phyloP scores from a whole-genome alignment of 2,888 invertebrate species.

The Metopia argyrocephala region DNA sequence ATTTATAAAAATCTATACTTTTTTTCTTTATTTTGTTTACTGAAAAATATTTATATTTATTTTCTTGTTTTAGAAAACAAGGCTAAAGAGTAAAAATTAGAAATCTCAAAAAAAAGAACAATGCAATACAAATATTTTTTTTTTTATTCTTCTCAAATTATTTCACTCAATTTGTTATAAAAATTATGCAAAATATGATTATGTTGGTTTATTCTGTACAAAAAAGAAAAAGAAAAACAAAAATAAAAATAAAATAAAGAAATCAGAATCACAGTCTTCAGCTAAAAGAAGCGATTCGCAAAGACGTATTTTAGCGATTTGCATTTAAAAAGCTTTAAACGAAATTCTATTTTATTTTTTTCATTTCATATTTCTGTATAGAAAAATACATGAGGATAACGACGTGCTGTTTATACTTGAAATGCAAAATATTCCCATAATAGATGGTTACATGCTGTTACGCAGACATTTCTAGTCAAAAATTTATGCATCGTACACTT shows the following conservation, averaged over 20 bases:
- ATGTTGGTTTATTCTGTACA: not conserved
- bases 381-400: not conserved
- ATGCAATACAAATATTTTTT: too few species aligned
- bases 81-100: too few species aligned
- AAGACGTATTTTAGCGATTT: slow-evolving; percentile 4
- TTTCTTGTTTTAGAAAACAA: too few species aligned
- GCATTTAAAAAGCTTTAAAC: slow-evolving; percentile 20
- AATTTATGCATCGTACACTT: not conserved
- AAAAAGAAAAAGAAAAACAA: not conserved
- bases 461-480: slow-evolving; percentile 4
- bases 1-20: not conserved
- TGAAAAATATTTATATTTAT: too few species aligned
- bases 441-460: slow-evolving; percentile 35
- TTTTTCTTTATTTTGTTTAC: not conserved
- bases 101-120: too few species aligned
- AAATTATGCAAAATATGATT: slow-evolving; percentile 19
- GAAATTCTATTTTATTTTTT: not conserved
- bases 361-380: not conserved
- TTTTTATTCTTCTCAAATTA: too few species aligned
- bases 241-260: not conserved
- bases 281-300: not conserved
- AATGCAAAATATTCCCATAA: slow-evolving; percentile 18
- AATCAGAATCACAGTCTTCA: too few species aligned
- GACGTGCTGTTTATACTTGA: slow-evolving; percentile 17
- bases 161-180: slow-evolving; percentile 19